A percentile compares a stretch with the other conserved stretches of the same genome.
Conservation (phyloP, 2,888 invertebrate genomes). For the Neoitamus cyanurus region DNA sequence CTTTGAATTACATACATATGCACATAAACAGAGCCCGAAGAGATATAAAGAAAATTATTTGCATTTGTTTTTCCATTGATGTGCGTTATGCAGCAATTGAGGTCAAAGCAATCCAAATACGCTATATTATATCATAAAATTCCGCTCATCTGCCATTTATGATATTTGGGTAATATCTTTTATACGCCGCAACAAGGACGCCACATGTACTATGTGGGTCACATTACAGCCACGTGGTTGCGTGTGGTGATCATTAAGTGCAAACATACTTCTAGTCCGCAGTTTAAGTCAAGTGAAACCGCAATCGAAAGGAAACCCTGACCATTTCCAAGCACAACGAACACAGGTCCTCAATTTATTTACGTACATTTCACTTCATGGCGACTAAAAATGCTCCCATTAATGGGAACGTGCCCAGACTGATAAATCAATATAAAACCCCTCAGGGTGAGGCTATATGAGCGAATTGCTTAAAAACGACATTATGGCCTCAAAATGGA, state of each 20-base stretch:
- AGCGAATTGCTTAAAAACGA: neutral
- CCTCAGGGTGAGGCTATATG: neutral
- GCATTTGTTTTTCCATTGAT: too few species aligned
- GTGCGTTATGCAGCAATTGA: too few species aligned
- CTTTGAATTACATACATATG: too few species aligned
- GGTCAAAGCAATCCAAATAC: too few species aligned
- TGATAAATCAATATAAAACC: neutral
- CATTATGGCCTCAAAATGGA: neutral
- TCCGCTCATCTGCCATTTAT: too few species aligned
- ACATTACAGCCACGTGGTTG: neutral
- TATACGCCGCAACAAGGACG: neutral
- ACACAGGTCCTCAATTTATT: neutral
- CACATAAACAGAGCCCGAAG: too few species aligned
- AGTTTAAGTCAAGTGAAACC: neutral
- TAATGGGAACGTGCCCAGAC: conserved; percentile 1
- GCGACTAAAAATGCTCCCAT: neutral
- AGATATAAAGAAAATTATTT: too few species aligned
- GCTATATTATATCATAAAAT: too few species aligned
- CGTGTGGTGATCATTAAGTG: neutral
- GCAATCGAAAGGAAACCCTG: neutral
- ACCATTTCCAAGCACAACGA: neutral
- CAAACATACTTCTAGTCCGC: neutral
- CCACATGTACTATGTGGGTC: neutral
- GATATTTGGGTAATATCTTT: neutral
- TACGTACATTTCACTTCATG: neutral